Evolutionary conservation across 2,797 vertebrate genomes (phyloP).

Genomic region (Phaenicophaeus curvirostris): DNA sequence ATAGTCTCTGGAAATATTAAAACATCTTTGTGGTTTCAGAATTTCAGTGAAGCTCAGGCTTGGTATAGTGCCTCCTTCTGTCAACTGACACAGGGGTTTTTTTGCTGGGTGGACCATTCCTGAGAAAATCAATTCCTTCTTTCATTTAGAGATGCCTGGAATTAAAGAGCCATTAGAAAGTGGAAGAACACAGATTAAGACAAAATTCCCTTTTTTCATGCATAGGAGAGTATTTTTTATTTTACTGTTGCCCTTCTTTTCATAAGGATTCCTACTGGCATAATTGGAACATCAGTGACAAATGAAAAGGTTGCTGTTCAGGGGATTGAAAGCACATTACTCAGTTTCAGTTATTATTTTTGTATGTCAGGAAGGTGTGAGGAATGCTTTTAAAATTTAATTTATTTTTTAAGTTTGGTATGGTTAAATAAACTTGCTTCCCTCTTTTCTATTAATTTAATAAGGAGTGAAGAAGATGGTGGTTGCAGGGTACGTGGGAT

Average conservation of each 20-base stretch:
- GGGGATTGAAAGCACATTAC: background rate
- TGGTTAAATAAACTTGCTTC: background rate
- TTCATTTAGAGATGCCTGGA: conserved; percentile 34
- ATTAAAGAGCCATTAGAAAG: conserved; percentile 19
- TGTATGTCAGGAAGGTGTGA: background rate
- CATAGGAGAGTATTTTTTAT: background rate
- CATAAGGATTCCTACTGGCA: background rate
- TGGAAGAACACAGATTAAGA: background rate
- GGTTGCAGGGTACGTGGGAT: background rate
- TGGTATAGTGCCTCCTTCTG: conserved; percentile 32
- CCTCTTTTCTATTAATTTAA: background rate
- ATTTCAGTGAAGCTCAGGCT: conserved; percentile 14
- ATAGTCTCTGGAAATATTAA: conserved; percentile 66
- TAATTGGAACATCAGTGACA: background rate
- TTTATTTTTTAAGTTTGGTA: background rate
- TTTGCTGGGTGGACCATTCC: conserved; percentile 25
- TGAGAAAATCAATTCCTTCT: conserved; percentile 58
- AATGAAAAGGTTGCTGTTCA: background rate
- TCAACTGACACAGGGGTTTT: background rate
- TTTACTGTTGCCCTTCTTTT: conserved; percentile 4
- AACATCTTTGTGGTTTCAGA: conserved; percentile 30
- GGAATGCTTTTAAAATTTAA: background rate
- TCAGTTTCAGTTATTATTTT: background rate
- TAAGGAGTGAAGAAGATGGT: background rate
- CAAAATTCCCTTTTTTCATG: background rate